Evolutionary conservation across 1,140 invertebrate genomes (phyloP), one percentile per base, ranked within the genome.

Genomic region (Solenopsis invicta): DNA sequence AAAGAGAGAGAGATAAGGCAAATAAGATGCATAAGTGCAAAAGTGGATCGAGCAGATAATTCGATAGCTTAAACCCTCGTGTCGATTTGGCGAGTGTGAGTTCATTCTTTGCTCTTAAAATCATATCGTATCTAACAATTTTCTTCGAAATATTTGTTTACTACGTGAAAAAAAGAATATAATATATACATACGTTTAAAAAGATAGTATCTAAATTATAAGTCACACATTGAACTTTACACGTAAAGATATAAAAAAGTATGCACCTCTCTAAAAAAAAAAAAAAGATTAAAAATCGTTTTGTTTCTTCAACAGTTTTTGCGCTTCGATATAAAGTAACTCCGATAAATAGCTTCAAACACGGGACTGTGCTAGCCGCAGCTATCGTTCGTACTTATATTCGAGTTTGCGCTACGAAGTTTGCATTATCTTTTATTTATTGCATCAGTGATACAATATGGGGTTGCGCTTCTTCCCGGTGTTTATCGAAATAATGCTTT

Each of bases 401-500:
- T 84, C 62, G 69, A 84, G 69, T 48, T 75, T 34, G 52, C 80
- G 37, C 54, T 71, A 50, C 41, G 16, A 75, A 84, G 69, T 74
- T 84, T 84, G 37, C 56, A 61, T 84, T 84, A 84, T 84, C 69
- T 84, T 61, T 84, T 84, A 84, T 84, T 84, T 84, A 84, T 84
- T 84, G 80, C 80, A 24, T 74, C 69, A 18, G 54, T 84, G 80
- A 84, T 75, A 75, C 80, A 75, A 84, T 74, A 84, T 61, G 80
- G 80, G 80, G 52, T 24, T n/a, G 69, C 21, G 84, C 67, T 52
- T 62, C 88, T 84, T 69, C 37, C 16, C 52, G 56, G 85, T 48
- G 59, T 59, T 56, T 81, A 54, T 74, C 88, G 85, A 75, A 90
- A 87, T 87, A 84, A 90, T 82, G 84, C 59, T 78, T 76, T 34